Evolutionary conservation across 2,888 invertebrate genomes (phyloP).

Genomic region (Aplocera efformata): DNA sequence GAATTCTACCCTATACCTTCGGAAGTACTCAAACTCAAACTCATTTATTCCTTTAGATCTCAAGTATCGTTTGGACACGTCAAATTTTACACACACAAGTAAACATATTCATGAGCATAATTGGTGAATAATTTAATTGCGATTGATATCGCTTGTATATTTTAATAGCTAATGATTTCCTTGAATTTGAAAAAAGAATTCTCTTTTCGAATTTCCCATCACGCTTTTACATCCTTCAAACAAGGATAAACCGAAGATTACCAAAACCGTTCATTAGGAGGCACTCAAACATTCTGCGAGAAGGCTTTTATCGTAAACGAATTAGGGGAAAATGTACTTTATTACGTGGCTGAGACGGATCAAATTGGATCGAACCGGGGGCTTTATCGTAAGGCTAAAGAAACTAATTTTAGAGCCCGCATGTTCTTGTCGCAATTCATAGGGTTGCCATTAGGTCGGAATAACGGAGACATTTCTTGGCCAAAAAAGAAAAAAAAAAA

Average conservation of each 20-base stretch:
- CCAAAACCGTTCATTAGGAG: slow-evolving; percentile 22
- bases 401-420: slow-evolving; percentile 51
- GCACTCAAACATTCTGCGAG: slow-evolving; percentile 18
- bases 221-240: slow-evolving; percentile 12
- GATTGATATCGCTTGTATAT: no score
- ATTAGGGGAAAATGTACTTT: slow-evolving; percentile 16
- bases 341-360: slow-evolving; percentile 6
- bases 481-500: neutral
- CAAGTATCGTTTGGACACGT: no score
- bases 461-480: slow-evolving; percentile 11
- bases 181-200: no score
- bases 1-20: no score
- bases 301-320: slow-evolving; percentile 11
- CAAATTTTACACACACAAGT: no score
- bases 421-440: slow-evolving; percentile 37
- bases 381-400: slow-evolving; percentile 22
- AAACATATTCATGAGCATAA: no score
- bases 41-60: no score
- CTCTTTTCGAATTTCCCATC: no score
- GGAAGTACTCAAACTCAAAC: no score
- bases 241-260: slow-evolving; percentile 23
- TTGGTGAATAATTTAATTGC: no score
- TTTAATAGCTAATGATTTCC: no score
- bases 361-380: slow-evolving; percentile 12
- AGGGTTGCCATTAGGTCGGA: slow-evolving; percentile 27